Evolutionary conservation across 2,113 vertebrate genomes (phyloP), one percentile per base, ranked within the genome.

Genomic region (Psettodes erumei): DNA sequence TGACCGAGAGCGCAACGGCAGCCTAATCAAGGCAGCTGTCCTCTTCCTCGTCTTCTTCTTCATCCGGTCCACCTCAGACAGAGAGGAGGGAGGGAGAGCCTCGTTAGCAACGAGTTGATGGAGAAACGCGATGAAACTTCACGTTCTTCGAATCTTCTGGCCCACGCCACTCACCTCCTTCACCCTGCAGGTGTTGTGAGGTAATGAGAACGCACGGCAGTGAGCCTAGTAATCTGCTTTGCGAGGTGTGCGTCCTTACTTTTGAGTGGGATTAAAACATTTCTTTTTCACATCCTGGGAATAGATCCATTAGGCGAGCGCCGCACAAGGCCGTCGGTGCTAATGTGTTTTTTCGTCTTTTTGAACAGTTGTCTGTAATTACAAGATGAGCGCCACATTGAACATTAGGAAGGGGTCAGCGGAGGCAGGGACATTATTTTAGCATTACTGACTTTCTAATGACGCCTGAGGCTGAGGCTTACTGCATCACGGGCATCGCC

Each of bases 381-480:
- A 51, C 25, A 6, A 40, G 38, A 12, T 42, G 16, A 15, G 16
- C 16, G 61, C 70, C 16, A 16, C 35, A 53, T 15, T 53, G 11
- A 64, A 4, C 0, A 0, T 56, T 40, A 33, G 27, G 40, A 62
- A 67, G 28, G 10, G 30, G 25, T 58, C 21, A 12, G 50, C 5
- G 1, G 23, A 6, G 63, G 35, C 1, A 10, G 43, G 27, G 47
- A 23, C 47, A 67, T 27, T 0, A 1, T 51, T 38, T 37, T 33
- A 37, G 47, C 66, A 54, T 56, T 50, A 38, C 59, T 50, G 30
- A 63, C 50, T 61, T 67, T 32, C 18, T 80, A 78, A 82, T 81
- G 64, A 25, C 56, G 5, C 40, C 47, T 8, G 27, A 79, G 74
- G 72, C 43, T 11, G 4, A 75, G 63, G 54, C 54, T 56, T 59